phyloP scores from a whole-genome alignment of 2,888 invertebrate genomes.

The Melangyna quadrimaculata region DNA sequence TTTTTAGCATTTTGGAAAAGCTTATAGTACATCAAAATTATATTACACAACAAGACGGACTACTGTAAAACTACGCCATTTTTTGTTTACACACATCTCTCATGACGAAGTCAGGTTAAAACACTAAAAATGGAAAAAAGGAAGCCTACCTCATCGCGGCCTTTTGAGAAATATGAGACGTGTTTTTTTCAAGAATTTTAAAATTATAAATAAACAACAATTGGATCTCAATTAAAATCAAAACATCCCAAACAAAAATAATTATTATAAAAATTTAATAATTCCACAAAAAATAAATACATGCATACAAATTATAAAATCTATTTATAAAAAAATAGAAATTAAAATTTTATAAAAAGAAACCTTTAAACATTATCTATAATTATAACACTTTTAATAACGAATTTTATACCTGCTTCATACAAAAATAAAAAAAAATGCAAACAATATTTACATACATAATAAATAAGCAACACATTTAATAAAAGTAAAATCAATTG shows the following conservation, averaged over 20 bases:
- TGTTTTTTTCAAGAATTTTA: background rate
- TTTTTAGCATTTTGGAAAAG: no score
- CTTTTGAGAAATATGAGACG: constrained; percentile 23
- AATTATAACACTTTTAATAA: background rate
- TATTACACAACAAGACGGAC: no score
- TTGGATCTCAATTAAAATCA: background rate
- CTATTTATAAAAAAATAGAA: background rate
- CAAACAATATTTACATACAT: background rate
- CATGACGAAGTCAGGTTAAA: background rate
- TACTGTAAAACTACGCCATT: background rate
- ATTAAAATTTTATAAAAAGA: background rate
- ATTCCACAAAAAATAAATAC: no score
- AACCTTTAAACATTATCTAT: background rate
- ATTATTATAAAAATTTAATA: background rate
- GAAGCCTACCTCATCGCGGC: constrained; percentile 66
- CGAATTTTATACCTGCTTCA: constrained; percentile 29
- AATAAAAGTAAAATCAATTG: background rate
- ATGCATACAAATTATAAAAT: background rate
- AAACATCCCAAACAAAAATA: background rate
- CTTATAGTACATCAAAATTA: no score
- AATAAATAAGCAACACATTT: background rate
- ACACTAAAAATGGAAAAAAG: background rate
- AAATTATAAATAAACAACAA: background rate
- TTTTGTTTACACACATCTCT: background rate
- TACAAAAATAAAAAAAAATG: background rate